phyloP scores from a whole-genome alignment of 2,113 vertebrate genomes.

The Salminus brasiliensis region DNA sequence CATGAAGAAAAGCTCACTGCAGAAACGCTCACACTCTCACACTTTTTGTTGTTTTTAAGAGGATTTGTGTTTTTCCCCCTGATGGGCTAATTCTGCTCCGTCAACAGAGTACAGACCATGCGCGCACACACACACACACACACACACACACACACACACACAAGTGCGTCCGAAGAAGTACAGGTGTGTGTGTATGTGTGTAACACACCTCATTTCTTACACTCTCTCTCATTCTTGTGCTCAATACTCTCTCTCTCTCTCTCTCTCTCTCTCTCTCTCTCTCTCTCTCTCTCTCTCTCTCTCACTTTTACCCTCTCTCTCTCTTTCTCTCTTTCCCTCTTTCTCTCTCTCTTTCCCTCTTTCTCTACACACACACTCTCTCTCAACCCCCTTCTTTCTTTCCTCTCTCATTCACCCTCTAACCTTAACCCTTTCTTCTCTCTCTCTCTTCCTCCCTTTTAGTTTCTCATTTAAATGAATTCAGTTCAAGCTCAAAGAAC shows the following conservation, averaged over 20 bases:
- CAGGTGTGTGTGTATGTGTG: conserved; percentile 3
- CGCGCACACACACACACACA: conserved; percentile 1
- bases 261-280: neutral
- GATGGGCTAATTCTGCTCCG: conserved; percentile 26
- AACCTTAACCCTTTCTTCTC: neutral
- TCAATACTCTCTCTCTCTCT: conserved; percentile 7
- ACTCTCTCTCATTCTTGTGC: neutral
- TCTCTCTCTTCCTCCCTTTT: neutral
- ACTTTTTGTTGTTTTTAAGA: conserved; percentile 23
- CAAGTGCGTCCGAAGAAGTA: too few relatives aligned
- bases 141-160: conserved; percentile 7
- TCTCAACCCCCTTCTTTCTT: neutral
- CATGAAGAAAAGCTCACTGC: neutral
- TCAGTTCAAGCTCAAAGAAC: too few relatives aligned
- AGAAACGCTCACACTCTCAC: neutral
- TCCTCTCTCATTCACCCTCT: neutral
- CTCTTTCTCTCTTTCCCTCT: neutral
- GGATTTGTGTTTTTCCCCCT: conserved; percentile 7
- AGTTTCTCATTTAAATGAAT: neutral
- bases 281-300: too few relatives aligned
- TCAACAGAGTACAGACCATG: conserved; percentile 27
- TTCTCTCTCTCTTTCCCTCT: conserved; percentile 6
- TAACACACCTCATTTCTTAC: neutral
- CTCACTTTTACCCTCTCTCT: too few relatives aligned
- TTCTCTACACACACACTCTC: neutral